phyloP scores from a whole-genome alignment of 53 echinoderm and acorn worm species.

The Antedon mediterranea region DNA sequence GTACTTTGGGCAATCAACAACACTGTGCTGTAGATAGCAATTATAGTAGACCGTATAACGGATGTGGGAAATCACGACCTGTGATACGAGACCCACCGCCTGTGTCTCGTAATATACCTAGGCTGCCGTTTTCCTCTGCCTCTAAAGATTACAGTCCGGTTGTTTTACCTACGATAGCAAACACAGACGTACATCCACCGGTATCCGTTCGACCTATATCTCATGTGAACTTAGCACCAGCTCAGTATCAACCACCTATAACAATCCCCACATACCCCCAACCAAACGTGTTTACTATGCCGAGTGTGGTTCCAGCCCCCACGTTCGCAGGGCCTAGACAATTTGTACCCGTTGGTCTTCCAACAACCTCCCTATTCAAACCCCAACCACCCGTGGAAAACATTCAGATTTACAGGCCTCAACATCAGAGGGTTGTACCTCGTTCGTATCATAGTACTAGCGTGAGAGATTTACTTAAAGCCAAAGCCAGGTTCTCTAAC shows the following conservation, averaged over 20 bases:
- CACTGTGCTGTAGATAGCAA: no score
- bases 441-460: not conserved
- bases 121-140: not conserved
- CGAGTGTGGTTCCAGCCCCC: not conserved
- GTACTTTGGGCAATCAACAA: not conserved
- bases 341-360: not conserved
- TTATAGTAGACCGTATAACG: not conserved
- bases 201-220: not conserved
- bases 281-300: not conserved
- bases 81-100: not conserved
- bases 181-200: not conserved
- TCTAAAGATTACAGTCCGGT: not conserved
- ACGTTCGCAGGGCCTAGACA: not conserved
- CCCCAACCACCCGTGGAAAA: not conserved
- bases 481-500: not conserved
- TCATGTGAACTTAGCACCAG: not conserved
- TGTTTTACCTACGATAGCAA: not conserved
- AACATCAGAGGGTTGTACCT: not conserved
- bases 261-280: not conserved
- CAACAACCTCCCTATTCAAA: not conserved
- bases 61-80: not conserved
- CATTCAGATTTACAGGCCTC: not conserved
- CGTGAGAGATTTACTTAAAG: not conserved
- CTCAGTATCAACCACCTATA: not conserved
- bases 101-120: not conserved